Evolutionary conservation across 1,140 invertebrate genomes (phyloP), one percentile per base, ranked within the genome.

Genomic region (Sarcophaga peregrina): DNA sequence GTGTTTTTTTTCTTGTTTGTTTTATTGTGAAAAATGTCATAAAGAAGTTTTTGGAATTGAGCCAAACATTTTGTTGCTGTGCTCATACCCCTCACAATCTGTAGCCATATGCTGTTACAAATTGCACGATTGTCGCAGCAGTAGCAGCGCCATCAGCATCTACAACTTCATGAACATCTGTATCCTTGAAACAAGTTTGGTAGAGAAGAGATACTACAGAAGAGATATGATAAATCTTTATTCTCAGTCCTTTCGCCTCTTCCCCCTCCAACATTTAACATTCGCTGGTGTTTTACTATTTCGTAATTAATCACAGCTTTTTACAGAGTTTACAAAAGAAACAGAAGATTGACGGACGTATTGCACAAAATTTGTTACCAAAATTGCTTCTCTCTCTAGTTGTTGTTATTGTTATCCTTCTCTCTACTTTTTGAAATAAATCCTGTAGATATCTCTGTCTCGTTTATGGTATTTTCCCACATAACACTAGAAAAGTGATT

Each of bases 241-340:
- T 37, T 37, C 25, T 37, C 25, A 37, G 4, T 37, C 25, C 25
- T 58, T 58, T 58, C 15, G 15, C 54, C 15, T n/a, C n/a, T n/a
- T 58, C 11, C 15, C 15, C 25, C 25, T 37, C 25, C 1, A 37
- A 37, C 25, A 58, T 58, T 58, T 58, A 58, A 1, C 54, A 58
- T 58, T 58, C 25, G 25, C 25, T 58, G 15, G 13, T n/a, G 8
- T 58, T 58, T 58, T 58, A 7, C 54, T n/a, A 58, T 58, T 58
- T 58, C n/a, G 15, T 58, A 58, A 58, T 58, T 58, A 58, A 58
- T 58, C 54, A 58, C 54, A 58, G 54, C 54, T 58, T 58, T 37
- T 37, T 37, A 4, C 25, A 37, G 25, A 37, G 25, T 37, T 37
- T 37, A 37, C 25, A 37, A 1, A 37, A 37, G 25, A 37, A 37